Evolutionary conservation across 2,113 vertebrate genomes (phyloP), one percentile per base, ranked within the genome.

Genomic region (Rousettus leschenaultii): DNA sequence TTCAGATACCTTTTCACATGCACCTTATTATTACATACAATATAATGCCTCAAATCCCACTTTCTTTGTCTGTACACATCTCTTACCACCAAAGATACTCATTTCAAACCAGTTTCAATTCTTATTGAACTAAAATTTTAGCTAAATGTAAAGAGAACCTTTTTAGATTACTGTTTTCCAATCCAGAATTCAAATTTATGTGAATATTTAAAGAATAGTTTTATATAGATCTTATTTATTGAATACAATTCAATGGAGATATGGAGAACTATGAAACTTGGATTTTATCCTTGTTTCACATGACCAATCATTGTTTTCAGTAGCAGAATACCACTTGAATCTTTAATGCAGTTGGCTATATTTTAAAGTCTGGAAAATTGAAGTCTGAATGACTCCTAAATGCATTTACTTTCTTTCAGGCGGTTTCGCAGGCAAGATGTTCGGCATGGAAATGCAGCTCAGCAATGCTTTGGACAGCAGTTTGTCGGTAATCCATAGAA

Each of bases 371-470:
- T 80, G 78, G 94, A 63, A 59, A 96, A 79, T 30, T 30, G 35
- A 66, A 90, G 96, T 19, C 16, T 74, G 35, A 97, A 43, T 1
- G 0, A 35, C 78, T 96, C 13, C 65, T 93, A 78, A 45, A 40
- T 84, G 7, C 3, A 1, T 88, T 92, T 95, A 71, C 89, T 97
- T 97, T 96, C 48, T 93, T 98, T 57, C 96, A 99, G 99, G 97
- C 99, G 99, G 73, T 99, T 99, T 98, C 99, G 99, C 97, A 99
- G 99, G 96, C 99, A 99, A 96, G 99, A 99, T 53, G 98, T 99
- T 97, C 99, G 99, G 86, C 99, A 99, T 57, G 99, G 99, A 93
- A 99, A 99, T 93, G 99, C 99, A 1, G 99, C 99, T 4, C 99
- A 99, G 98, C 99, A 99, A 97, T 99, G 99, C 98, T 99, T 99